Conservation (phyloP, 2,797 vertebrate genomes). For the Mionectes olivaceus region DNA sequence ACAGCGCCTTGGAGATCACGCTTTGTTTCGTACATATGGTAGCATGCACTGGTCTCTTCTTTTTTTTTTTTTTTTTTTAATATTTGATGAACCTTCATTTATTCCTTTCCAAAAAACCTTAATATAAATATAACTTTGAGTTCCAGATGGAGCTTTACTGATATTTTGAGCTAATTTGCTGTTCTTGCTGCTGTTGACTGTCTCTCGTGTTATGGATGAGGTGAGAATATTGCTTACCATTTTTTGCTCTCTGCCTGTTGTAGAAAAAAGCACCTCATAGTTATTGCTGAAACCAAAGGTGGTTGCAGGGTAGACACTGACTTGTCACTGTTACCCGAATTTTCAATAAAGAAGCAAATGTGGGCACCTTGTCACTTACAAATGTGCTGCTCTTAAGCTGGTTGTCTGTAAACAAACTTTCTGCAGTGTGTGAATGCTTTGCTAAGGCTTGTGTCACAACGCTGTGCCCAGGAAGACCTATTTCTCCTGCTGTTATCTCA, state of each 20-base stretch:
- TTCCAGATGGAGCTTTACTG: not conserved
- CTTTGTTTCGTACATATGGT: not conserved
- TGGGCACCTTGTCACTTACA: not conserved
- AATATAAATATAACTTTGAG: not conserved
- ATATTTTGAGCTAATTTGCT: not conserved
- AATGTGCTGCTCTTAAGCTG: not conserved
- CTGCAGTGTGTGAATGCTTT: not conserved
- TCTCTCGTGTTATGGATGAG: not conserved
- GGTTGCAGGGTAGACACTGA: not conserved
- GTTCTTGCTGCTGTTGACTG: not conserved
- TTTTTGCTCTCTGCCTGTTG: not conserved
- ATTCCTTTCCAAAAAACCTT: not conserved
- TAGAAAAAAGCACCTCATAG: not conserved
- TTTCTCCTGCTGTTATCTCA: not conserved
- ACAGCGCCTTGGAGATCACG: not conserved
- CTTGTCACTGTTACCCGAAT: not conserved
- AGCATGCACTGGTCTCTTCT: not conserved
- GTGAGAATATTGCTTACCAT: rapidly evolving
- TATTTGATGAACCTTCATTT: not conserved
- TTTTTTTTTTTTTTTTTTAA: not conserved
- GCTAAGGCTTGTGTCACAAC: not conserved
- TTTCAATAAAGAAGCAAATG: not conserved
- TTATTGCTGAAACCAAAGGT: not conserved
- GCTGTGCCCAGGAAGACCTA: not conserved
- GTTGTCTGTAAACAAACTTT: not conserved